Evolutionary conservation across 2,888 invertebrate genomes (phyloP).

Genomic region (Dioctria rufipes): DNA sequence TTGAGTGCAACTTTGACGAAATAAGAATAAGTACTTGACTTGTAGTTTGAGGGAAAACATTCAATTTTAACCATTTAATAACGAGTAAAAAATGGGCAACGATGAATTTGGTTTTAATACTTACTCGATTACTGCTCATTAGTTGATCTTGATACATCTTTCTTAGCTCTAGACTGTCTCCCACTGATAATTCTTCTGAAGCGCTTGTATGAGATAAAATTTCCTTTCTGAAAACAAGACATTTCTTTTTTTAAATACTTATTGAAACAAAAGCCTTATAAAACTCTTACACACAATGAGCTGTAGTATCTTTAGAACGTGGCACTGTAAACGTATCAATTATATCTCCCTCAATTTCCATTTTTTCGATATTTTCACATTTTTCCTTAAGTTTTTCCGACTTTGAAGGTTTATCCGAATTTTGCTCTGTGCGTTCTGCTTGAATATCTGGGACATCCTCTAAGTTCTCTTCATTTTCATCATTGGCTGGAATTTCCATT

Average conservation of each 20-base stretch:
- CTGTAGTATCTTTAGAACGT: conserved; percentile 81
- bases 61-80: too few relatives aligned
- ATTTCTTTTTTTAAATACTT: neutral
- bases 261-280: neutral
- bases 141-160: conserved; percentile 68
- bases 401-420: conserved; percentile 67
- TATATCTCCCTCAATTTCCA: conserved; percentile 84
- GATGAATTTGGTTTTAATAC: conserved; percentile 15
- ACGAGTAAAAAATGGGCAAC: too few relatives aligned
- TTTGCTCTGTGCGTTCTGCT: conserved; percentile 72
- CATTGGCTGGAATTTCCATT: conserved; percentile 71
- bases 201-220: conserved; percentile 65
- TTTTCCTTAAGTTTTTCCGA: conserved; percentile 68
- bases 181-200: conserved; percentile 64
- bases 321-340: conserved; percentile 78
- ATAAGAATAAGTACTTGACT: too few relatives aligned
- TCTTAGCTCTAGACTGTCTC: conserved; percentile 66
- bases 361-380: conserved; percentile 72
- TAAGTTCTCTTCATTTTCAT: conserved; percentile 72
- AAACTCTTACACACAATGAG: conserved; percentile 79
- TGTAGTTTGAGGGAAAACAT: too few relatives aligned
- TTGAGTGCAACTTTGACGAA: too few relatives aligned
- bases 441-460: conserved; percentile 67
- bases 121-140: conserved; percentile 64
- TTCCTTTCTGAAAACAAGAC: conserved; percentile 64